Base-by-base conservation (phyloP, 2,113 vertebrate species). In the Hippocampus guttulatus region DNA sequence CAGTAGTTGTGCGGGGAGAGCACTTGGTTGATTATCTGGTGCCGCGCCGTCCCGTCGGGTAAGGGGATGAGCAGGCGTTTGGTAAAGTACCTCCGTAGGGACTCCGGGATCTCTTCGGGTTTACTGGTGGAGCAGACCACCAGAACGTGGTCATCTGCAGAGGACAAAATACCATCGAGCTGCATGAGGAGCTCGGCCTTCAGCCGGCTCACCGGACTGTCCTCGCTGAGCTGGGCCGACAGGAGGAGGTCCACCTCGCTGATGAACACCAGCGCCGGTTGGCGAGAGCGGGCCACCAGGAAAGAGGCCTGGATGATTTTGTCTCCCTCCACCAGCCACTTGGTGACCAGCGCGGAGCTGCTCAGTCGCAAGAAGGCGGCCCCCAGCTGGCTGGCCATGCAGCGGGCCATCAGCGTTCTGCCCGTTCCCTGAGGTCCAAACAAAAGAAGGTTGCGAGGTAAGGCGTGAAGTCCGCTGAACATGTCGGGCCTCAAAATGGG, bases 1-100 rank as follows among this genome's bases (percentile, higher is more conserved):
- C 96, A 98, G 93, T 98, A 99, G 95, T 96, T 98, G 94, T 98
- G 96, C 93, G 97, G 96, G 90, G 96, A 96, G 88, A 99, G 96
- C 93, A 98, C 92, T 89, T 98, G 96, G 93, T 94, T 95, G 94
- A 99, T 96, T 93, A 98, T 98, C 94, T 98, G 97, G 91, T 99
- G 97, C 88, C 97, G 94, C 38, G 96, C 95, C 69, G 95, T 93
- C 90, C 95, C 94, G 92, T 98, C 96, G 82, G 97, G 97, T 92
- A 98, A 93, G 74, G 96, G 97, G 89, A 98, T 94, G 91, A 99
- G 95, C 92, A 99, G 94, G 90, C 96, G 92, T 91, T 96, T 98
- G 90, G 96, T 94, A 92, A 99, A 99, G 93, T 99, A 98, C 91
- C 96, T 96, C 92, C 97, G 91, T 88, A 98, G 93, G 87, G 95